Base-by-base conservation (phyloP, 2,888 invertebrate species). In the Tinea pellionella region DNA sequence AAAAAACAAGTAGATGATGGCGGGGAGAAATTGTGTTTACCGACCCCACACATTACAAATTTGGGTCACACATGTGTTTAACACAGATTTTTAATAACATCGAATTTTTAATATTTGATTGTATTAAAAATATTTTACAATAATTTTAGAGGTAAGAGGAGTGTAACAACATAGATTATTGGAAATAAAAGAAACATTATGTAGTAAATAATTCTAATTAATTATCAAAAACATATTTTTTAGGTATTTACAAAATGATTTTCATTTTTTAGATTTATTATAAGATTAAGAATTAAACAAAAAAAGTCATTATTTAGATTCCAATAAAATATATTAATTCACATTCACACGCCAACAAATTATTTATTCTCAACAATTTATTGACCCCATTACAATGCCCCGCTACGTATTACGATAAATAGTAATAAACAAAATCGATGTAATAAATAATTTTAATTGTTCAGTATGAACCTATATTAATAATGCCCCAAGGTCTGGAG, bases 391-490 rank as follows among this genome's bases (percentile, higher is more conserved):
- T 15, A n/a, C 47, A 47, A 47, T 47, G 13, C 15, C 24, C 18
- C 12, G 24, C 53, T 53, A 15, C n/a, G 51, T 57, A 57, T 29
- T 32, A 30, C 57, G 32, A 57, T 57, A 57, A 57, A 57, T 15
- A 57, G 57, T 57, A 57, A 57, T 57, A 57, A 57, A 57, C 12
- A 15, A 2, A 29, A 59, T 59, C 19, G 59, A 59, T 59, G 43
- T 47, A 47, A 59, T 59, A 59, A 47, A 59, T 59, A 59, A 47
- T 59, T 6, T 59, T 59, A 47, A 59, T 59, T 15, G 18, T 47
- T 47, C 47, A 19, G 15, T 47, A 47, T 19, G 53, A 12, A 53
- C 57, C 57, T 11, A 57, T 15, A 57, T 57, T 32, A 57, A 57
- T 32, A 57, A 32, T 16, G 32, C 57, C 57, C 13, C 32, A 13